These are phyloP conservation scores for Camponotus fellah DNA, from an alignment of 2,888 invertebrate species.

Conservation along the genomic window DNA sequence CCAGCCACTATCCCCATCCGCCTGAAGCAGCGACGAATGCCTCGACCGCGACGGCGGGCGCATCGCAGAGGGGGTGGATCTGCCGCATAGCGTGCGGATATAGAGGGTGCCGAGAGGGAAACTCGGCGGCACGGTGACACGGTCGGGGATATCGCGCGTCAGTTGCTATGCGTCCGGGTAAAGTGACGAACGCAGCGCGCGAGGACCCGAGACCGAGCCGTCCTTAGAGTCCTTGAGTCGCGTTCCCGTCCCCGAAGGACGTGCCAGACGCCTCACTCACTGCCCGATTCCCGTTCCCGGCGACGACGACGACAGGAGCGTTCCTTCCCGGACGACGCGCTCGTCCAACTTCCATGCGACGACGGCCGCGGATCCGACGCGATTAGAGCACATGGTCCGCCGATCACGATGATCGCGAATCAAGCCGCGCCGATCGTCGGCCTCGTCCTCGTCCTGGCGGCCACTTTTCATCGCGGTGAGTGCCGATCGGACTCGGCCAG, in stretches of 20 bases:
- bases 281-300: conserved; percentile 22
- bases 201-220: conserved; percentile 52
- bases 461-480: conserved; percentile 79
- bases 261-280: background rate
- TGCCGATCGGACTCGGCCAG: conserved; percentile 41
- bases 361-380: conserved; percentile 64
- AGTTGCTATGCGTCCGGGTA: conserved; percentile 78
- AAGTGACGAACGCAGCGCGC: conserved; percentile 71
- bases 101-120: conserved; percentile 68
- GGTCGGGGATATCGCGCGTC: conserved; percentile 53
- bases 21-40: conserved; percentile 16
- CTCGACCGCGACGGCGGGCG: background rate
- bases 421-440: conserved; percentile 76
- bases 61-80: conserved; percentile 62
- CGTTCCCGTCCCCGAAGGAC: conserved; percentile 58
- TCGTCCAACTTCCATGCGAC: conserved; percentile 60
- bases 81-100: conserved; percentile 76
- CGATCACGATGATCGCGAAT: conserved; percentile 76
- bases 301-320: conserved; percentile 18
- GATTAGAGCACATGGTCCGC: conserved; percentile 80
- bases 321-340: conserved; percentile 8
- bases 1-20: background rate
- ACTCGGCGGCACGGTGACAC: conserved; percentile 59
- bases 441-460: conserved; percentile 75
- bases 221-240: conserved; percentile 48